Base-by-base conservation (phyloP, 2,113 vertebrate species). In the Daphoenositta chrysoptera region DNA sequence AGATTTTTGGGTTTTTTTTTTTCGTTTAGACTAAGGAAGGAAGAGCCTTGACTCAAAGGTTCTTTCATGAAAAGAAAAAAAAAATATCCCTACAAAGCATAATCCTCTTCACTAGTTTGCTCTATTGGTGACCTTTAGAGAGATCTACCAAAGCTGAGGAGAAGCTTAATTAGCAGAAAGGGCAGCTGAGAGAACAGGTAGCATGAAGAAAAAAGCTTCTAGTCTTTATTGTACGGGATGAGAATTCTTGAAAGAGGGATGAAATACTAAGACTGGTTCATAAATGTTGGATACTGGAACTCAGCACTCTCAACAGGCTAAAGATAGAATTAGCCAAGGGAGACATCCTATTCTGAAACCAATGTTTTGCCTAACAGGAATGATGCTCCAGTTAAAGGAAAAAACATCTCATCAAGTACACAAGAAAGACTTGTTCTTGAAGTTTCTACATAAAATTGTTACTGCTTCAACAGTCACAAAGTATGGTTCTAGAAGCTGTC, bases 81-180 rank as follows among this genome's bases (percentile, higher is more conserved):
- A 95, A 79, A 82, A 94, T 13, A 82, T 35, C 50, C 42, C 37
- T 47, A 70, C 53, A 91, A 96, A 94, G 60, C 85, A 23, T 97
- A 93, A 96, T 95, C 88, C 79, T 92, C 79, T 95, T 92, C 94
- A 93, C 93, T 94, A 76, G 90, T 83, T 83, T 96, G 94, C 90
- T 95, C 76, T 93, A 85, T 71, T 70, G 82, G 60, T 97, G 97
- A 98, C 97, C 96, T 98, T 98, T 97, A 97, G 51, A 97, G 91
- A 95, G 90, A 91, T 93, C 93, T 94, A 92, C 95, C 80, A 95
- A 97, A 96, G 87, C 72, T 87, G 95, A 89, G 79, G 93, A 94
- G 83, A 89, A 88, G 53, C 91, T 98, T 98, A 96, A 97, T 98
- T 97, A 97, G 96, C 91, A 90, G 84, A 97, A 98, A 97, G 97